These are phyloP conservation scores for Hirtodrosophila alboralis DNA, from an alignment of 2,888 invertebrate species.

Conservation along the genomic window DNA sequence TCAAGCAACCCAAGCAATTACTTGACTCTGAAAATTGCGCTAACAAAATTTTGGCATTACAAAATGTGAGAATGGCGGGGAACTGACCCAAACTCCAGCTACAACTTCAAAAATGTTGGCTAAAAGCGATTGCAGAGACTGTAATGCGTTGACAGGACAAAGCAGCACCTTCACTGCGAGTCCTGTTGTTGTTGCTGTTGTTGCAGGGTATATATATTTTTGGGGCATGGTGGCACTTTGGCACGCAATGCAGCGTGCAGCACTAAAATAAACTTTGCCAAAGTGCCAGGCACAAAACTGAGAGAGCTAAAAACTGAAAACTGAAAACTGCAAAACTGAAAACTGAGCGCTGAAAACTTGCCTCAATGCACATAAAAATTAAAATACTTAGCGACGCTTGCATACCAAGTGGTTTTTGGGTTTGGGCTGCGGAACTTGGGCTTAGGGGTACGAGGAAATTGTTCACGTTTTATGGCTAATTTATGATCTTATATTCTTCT, in stretches of 20 bases:
- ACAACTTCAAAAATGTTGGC: slow-evolving; percentile 35
- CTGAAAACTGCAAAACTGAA: slow-evolving; percentile 21
- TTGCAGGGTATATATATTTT: slow-evolving; percentile 8
- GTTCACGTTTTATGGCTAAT: slow-evolving; percentile 65
- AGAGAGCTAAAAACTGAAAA: slow-evolving; percentile 27
- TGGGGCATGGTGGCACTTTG: slow-evolving; percentile 41
- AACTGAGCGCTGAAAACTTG: slow-evolving; percentile 47
- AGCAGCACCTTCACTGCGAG: slow-evolving; percentile 9
- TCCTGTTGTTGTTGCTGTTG: background rate
- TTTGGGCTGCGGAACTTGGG: background rate
- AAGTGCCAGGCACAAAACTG: slow-evolving; percentile 35
- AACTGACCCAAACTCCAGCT: slow-evolving; percentile 53
- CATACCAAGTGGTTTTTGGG: slow-evolving; percentile 51
- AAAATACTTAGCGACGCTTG: slow-evolving; percentile 66
- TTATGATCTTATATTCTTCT: slow-evolving; percentile 55
- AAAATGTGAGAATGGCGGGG: slow-evolving; percentile 34
- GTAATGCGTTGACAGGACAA: slow-evolving; percentile 27
- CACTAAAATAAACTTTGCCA: slow-evolving; percentile 67
- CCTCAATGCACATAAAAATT: slow-evolving; percentile 69
- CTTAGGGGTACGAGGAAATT: slow-evolving; percentile 12
- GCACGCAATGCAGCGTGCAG: slow-evolving; percentile 69
- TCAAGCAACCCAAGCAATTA: slow-evolving; percentile 24
- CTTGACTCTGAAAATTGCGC: slow-evolving; percentile 21
- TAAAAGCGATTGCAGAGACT: slow-evolving; percentile 22
- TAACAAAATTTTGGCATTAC: slow-evolving; percentile 30